phyloP scores from a whole-genome alignment of 2,888 invertebrate genomes.

The Amphipoea lucens region DNA sequence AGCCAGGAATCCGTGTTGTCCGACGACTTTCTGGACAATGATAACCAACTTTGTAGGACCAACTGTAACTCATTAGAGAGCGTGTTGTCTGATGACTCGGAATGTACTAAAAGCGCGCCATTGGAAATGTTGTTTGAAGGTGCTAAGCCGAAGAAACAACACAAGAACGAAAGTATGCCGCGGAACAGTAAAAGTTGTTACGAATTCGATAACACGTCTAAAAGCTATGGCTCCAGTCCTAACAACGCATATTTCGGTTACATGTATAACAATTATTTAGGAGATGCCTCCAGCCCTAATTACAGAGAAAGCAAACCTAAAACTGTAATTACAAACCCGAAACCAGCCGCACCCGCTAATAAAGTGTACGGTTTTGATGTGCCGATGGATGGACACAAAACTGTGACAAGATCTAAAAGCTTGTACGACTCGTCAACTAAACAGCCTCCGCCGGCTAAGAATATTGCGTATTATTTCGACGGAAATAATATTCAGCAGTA shows the following conservation, averaged over 20 bases:
- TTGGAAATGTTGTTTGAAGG: conserved; percentile 93
- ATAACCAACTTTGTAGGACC: conserved; percentile 91
- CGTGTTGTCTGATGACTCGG: conserved; percentile 94
- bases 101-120: conserved; percentile 94
- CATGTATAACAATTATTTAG: conserved; percentile 88
- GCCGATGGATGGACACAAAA: conserved; percentile 82
- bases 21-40: conserved; percentile 91
- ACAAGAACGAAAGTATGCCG: conserved; percentile 79
- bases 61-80: conserved; percentile 95
- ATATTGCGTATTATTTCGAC: conserved; percentile 89
- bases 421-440: conserved; percentile 84
- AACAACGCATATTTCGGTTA: conserved; percentile 90
- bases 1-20: conserved; percentile 95
- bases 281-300: conserved; percentile 77
- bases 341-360: conserved; percentile 75
- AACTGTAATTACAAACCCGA: conserved; percentile 67
- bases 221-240: conserved; percentile 92
- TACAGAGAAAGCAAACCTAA: conserved; percentile 72
- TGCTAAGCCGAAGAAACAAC: conserved; percentile 84
- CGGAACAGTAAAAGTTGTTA: conserved; percentile 87
- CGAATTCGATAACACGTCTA: conserved; percentile 89
- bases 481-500: conserved; percentile 86
- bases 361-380: conserved; percentile 86
- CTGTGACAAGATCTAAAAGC: conserved; percentile 87
- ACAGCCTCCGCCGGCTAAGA: conserved; percentile 84